phyloP scores from a whole-genome alignment of 2,113 vertebrate species.

The Equus przewalskii region DNA sequence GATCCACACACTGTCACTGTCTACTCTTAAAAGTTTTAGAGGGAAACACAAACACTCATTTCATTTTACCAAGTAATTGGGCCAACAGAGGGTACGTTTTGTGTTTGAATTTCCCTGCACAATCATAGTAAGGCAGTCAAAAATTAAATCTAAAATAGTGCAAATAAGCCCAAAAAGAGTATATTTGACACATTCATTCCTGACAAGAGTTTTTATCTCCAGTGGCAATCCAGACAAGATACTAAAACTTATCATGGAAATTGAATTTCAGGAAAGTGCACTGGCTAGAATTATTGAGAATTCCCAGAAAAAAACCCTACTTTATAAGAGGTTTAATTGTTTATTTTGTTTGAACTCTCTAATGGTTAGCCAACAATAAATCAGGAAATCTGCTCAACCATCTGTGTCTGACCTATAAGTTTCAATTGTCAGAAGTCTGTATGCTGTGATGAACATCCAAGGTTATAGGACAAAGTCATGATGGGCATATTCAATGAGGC shows the following conservation, averaged over 20 bases:
- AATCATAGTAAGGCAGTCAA: background rate
- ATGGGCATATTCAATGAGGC: background rate
- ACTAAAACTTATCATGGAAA: slow-evolving; percentile 31
- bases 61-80: slow-evolving; percentile 26
- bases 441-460: background rate
- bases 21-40: slow-evolving; percentile 26
- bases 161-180: background rate
- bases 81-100: background rate
- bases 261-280: slow-evolving; percentile 45
- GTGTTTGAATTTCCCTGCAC: background rate
- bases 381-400: background rate
- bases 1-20: slow-evolving; percentile 42
- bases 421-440: background rate
- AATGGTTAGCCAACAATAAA: slow-evolving; percentile 20
- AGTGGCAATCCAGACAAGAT: background rate
- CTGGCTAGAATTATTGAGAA: slow-evolving; percentile 49
- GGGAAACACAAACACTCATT: slow-evolving; percentile 20
- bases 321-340: background rate
- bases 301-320: background rate
- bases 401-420: background rate
- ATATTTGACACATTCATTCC: background rate
- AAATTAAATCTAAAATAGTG: slow-evolving; percentile 22
- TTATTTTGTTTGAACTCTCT: slow-evolving; percentile 52
- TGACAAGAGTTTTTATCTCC: background rate
- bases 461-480: background rate